These are phyloP conservation scores for Sphaeramia orbicularis DNA, from an alignment of 2,797 vertebrate species.

Conservation along the genomic window DNA sequence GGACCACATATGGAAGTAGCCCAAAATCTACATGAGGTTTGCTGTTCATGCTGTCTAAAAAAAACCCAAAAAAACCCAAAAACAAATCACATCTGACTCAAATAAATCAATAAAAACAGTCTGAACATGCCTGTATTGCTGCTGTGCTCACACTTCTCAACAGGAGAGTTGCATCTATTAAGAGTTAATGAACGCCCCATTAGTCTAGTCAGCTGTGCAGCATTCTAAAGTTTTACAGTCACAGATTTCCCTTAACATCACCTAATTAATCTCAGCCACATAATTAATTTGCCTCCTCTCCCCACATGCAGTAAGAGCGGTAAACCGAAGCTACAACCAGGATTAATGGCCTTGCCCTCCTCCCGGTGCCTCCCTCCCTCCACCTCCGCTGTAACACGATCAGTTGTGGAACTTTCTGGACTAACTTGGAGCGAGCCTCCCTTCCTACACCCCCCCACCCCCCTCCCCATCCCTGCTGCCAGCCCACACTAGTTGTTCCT, in stretches of 20 bases:
- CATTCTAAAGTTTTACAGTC: constrained; percentile 73
- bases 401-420: constrained; percentile 62
- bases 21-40: too few relatives aligned
- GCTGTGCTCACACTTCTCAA: constrained; percentile 21
- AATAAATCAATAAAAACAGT: too few relatives aligned
- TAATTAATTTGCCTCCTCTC: constrained; percentile 73
- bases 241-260: constrained; percentile 77
- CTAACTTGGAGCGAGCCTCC: constrained; percentile 40
- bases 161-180: constrained; percentile 70
- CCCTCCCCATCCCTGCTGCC: constrained; percentile 15
- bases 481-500: constrained; percentile 64
- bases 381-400: constrained; percentile 25
- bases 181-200: constrained; percentile 79
- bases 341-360: constrained; percentile 64
- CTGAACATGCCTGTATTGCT: background rate
- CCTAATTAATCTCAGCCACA: constrained; percentile 78
- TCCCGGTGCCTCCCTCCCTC: constrained; percentile 25
- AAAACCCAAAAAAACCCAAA: too few relatives aligned
- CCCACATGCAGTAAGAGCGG: constrained; percentile 61
- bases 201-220: constrained; percentile 74
- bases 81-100: too few relatives aligned
- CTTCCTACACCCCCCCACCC: background rate
- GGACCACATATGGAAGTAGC: too few relatives aligned
- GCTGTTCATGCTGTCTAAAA: too few relatives aligned
- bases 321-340: constrained; percentile 52